Conservation (phyloP, 2,888 invertebrate genomes). For the Parnassius glacialis region DNA sequence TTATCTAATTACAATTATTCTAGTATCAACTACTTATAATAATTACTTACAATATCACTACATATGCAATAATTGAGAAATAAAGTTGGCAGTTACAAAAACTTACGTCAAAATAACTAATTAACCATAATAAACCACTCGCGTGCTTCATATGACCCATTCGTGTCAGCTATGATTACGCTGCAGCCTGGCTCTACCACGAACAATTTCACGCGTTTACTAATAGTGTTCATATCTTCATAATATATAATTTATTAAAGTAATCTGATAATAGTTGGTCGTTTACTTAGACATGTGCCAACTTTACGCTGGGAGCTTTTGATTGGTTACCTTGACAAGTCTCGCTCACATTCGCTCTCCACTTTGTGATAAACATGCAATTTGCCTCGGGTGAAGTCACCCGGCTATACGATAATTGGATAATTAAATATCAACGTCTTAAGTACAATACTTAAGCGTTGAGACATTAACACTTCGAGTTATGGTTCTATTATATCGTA, state of each 20-base stretch:
- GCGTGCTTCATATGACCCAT: too few species aligned
- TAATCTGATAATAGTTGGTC: conserved; percentile 30
- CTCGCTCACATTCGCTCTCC: conserved; percentile 39
- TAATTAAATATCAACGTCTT: conserved; percentile 19
- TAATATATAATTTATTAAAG: background rate
- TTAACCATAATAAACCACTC: too few species aligned
- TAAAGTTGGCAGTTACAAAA: too few species aligned
- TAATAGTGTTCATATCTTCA: too few species aligned
- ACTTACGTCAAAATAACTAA: too few species aligned
- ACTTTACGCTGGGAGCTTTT: conserved; percentile 35
- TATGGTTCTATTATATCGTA: conserved; percentile 17
- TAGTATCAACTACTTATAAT: too few species aligned
- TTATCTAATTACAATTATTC: too few species aligned
- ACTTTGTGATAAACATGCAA: conserved; percentile 47
- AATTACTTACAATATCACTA: too few species aligned
- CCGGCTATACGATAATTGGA: conserved; percentile 7
- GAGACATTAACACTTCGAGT: conserved; percentile 17
- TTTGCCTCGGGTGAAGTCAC: conserved; percentile 35
- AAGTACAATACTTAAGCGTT: conserved; percentile 14
- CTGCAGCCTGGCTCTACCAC: too few species aligned
- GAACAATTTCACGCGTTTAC: too few species aligned
- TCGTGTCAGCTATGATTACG: too few species aligned
- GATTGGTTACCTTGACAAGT: conserved; percentile 48
- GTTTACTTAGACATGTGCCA: conserved; percentile 34
- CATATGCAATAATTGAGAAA: too few species aligned